Conservation (phyloP, 2,113 vertebrate species). For the Platichthys stellatus region DNA sequence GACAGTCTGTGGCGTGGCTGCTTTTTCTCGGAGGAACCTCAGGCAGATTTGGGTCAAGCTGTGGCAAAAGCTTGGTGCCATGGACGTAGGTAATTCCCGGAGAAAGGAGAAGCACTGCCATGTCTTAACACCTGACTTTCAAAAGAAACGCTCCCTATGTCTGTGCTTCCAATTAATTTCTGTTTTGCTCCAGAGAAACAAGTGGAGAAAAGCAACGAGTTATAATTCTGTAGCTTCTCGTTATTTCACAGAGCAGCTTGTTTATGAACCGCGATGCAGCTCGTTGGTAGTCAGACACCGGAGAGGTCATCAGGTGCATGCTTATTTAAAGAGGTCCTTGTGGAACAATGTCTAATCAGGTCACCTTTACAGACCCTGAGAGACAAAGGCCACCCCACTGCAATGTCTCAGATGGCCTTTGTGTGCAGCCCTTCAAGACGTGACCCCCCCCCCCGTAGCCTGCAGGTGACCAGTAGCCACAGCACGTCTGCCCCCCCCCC, state of each 20-base stretch:
- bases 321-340: conserved; percentile 11
- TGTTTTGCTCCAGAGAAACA: not conserved
- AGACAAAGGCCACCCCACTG: conserved; percentile 1
- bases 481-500: not conserved
- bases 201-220: not conserved
- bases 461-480: not conserved
- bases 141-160: not conserved
- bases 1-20: conserved; percentile 14
- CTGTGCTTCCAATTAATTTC: not conserved
- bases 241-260: not conserved
- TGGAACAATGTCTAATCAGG: conserved; percentile 18
- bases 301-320: not conserved
- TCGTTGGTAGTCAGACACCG: not conserved
- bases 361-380: conserved; percentile 28
- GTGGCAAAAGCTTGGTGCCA: conserved; percentile 52
- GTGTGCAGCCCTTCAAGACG: not conserved
- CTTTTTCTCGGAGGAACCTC: conserved; percentile 45
- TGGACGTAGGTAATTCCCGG: conserved; percentile 5
- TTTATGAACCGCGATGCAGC: not conserved
- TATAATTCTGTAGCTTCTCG: not conserved
- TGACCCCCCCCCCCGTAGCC: not conserved
- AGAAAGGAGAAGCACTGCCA: conserved; percentile 38
- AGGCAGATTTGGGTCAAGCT: conserved; percentile 71
- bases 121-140: conserved; percentile 3
- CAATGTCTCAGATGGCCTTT: not conserved